Percentiles rank a stretch among this genome's conserved stretches.
Conservation (phyloP, 1,140 invertebrate species). For the Pissodes strobi region DNA sequence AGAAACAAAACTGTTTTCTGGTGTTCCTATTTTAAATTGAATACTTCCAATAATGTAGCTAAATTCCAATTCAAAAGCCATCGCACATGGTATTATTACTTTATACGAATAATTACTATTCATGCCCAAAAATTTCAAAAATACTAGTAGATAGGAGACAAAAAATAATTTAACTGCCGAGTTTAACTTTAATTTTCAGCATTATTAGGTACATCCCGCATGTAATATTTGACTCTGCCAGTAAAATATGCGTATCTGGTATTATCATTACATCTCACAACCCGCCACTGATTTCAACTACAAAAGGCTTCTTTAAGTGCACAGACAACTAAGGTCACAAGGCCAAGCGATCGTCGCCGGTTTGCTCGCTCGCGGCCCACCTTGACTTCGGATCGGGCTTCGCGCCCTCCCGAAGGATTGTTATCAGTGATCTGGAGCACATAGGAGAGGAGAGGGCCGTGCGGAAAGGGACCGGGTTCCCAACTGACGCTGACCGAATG, state of each 20-base stretch:
- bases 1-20: no score
- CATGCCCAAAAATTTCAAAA: no score
- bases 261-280: background rate
- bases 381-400: constrained; percentile 67
- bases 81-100: no score
- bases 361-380: constrained; percentile 49
- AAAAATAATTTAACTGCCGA: no score
- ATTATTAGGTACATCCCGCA: background rate
- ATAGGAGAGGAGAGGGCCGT: constrained; percentile 86
- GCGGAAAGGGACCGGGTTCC: constrained; percentile 83
- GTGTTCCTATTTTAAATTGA: no score
- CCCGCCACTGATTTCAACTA: background rate
- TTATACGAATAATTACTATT: no score
- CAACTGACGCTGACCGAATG: constrained; percentile 83
- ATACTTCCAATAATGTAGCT: no score
- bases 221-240: no score
- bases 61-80: no score
- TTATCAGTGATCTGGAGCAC: constrained; percentile 71
- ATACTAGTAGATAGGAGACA: no score
- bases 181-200: no score
- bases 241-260: no score
- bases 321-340: background rate
- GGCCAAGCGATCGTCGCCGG: background rate
- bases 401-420: constrained; percentile 46
- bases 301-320: background rate